Evolutionary conservation across 2,797 vertebrate genomes (phyloP).

Genomic region (Anabacerthia variegaticeps): DNA sequence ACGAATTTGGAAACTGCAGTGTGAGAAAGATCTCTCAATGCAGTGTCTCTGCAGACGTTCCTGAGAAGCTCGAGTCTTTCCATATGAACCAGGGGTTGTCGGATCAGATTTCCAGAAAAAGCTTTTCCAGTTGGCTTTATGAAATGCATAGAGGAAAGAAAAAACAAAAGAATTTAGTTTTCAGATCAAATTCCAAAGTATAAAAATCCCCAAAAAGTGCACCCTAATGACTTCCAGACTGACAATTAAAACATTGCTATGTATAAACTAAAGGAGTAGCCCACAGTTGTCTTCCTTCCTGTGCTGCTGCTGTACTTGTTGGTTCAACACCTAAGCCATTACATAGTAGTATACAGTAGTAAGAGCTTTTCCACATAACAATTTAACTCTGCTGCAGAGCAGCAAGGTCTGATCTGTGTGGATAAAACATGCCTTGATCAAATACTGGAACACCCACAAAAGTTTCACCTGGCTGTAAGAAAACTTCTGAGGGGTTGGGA

Average conservation of each 20-base stretch:
- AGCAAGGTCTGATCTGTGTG: background rate
- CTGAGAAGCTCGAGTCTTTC: conserved; percentile 85
- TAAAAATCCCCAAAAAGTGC: background rate
- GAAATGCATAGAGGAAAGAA: background rate
- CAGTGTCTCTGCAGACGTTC: conserved; percentile 83
- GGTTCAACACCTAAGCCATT: background rate
- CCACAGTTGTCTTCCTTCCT: background rate
- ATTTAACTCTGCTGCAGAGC: background rate
- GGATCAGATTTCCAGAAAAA: conserved; percentile 52
- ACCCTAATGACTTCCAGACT: background rate
- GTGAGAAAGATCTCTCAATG: conserved; percentile 88
- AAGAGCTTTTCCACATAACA: background rate
- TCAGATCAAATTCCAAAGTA: background rate
- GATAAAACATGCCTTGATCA: background rate
- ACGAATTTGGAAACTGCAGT: conserved; percentile 90
- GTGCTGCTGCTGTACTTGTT: background rate
- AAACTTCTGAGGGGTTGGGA: background rate
- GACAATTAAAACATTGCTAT: background rate
- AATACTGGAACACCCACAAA: background rate
- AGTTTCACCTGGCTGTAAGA: background rate
- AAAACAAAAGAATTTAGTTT: conserved; percentile 10
- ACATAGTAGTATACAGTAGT: background rate
- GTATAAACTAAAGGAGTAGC: background rate
- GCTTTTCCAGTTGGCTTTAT: conserved; percentile 72
- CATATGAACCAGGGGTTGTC: conserved; percentile 74